Base-by-base conservation (phyloP, 1,140 invertebrate species). In the Drusus annulatus region DNA sequence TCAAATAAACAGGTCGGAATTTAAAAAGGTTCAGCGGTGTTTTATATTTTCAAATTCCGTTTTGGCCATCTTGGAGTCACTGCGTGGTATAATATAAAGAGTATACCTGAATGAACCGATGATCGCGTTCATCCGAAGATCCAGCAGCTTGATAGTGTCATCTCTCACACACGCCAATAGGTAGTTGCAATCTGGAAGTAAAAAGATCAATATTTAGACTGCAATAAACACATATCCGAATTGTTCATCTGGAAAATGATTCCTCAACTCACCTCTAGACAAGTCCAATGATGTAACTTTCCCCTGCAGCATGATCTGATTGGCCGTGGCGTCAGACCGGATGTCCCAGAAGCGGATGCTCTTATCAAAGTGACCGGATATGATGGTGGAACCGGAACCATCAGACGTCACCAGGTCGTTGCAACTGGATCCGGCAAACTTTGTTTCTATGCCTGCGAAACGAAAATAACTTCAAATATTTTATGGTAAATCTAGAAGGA, bases 321-420 rank as follows among this genome's bases (percentile, higher is more conserved):
- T 94, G 52, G 93, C 92, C 79, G 92, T 93, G 78, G 92, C 92
- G 84, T 95, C 94, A 2, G 94, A 94, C 84, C 98, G 92, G 79
- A 94, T 94, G 86, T 99, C 98, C 98, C 98, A 99, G 88, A 99
- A 99, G 52, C 98, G 92, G 84, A 99, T 96, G 84, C 93, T 94
- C 88, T 98, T 99, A 90, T 99, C 98, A 89, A 97, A 99, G 91
- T 99, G 98, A 16, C 97, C 98, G 84, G 97, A 98, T 80, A 99
- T 97, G 80, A 99, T 96, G 23, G 94, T 96, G 15, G 95, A 95
- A n/a, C 96, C 97, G 1, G 95, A 92, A 54, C 94, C 93, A 85
- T 98, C 95, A 21, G 93, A 94, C 71, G 95, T 97, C 36, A 98
- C 97, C 21, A 99, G 89, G 90, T 99, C 98, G 88, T 98, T 98